phyloP scores from a whole-genome alignment of 2,797 vertebrate species.

The Cygnus olor region DNA sequence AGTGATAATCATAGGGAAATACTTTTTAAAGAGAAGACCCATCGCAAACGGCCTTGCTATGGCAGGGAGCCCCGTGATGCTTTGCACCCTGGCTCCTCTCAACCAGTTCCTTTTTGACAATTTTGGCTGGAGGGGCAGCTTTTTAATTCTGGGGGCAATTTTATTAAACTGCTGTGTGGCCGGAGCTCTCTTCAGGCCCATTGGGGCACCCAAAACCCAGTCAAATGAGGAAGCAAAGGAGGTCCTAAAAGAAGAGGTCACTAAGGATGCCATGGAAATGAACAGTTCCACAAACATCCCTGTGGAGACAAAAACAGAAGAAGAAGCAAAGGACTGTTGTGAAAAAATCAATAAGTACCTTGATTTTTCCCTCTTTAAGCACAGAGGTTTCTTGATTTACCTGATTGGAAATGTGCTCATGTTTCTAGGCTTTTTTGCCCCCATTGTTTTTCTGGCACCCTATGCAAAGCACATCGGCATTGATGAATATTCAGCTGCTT shows the following conservation, averaged over 20 bases:
- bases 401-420: slow-evolving; percentile 84
- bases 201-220: slow-evolving; percentile 29
- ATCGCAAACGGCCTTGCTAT: slow-evolving; percentile 86
- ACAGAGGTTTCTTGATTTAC: slow-evolving; percentile 87
- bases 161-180: slow-evolving; percentile 87
- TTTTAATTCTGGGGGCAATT: slow-evolving; percentile 85
- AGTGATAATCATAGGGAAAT: slow-evolving; percentile 88
- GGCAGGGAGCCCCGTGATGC: slow-evolving; percentile 86
- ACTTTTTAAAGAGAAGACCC: slow-evolving; percentile 84
- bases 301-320: neutral
- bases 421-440: slow-evolving; percentile 86
- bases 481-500: slow-evolving; percentile 82
- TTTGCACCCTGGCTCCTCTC: slow-evolving; percentile 82
- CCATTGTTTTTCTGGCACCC: slow-evolving; percentile 84
- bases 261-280: neutral
- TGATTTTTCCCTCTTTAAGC: slow-evolving; percentile 85
- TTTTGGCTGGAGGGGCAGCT: slow-evolving; percentile 87
- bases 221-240: neutral
- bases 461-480: slow-evolving; percentile 81
- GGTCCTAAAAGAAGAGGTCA: neutral
- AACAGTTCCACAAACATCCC: neutral
- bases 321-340: slow-evolving; percentile 59
- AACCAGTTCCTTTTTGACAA: slow-evolving; percentile 82
- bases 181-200: slow-evolving; percentile 85
- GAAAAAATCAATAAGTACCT: slow-evolving; percentile 75